Evolutionary conservation across 2,888 invertebrate species (phyloP).

Genomic region (Cryptocheilus praepositus): DNA sequence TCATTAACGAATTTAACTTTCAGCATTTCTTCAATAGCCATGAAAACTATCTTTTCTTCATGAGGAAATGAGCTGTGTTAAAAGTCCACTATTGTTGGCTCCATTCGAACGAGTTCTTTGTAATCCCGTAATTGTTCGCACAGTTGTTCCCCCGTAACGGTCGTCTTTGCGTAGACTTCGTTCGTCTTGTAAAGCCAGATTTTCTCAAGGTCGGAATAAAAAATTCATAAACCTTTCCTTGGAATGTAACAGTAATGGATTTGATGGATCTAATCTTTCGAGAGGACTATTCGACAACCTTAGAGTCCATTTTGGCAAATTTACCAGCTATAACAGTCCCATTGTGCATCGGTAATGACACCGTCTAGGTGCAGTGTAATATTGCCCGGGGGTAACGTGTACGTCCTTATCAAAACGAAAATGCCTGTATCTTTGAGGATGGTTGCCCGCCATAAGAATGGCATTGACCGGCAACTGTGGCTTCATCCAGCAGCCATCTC

Average conservation of each 20-base stretch:
- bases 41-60: conserved; percentile 85
- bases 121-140: conserved; percentile 85
- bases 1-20: conserved; percentile 58
- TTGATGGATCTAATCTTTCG: conserved; percentile 23
- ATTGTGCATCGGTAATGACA: conserved; percentile 68
- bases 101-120: conserved; percentile 86
- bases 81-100: conserved; percentile 95
- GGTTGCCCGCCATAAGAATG: conserved; percentile 69
- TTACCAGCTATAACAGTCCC: conserved; percentile 75
- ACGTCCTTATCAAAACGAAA: conserved; percentile 73
- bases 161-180: conserved; percentile 29
- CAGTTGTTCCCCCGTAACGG: conserved; percentile 75
- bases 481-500: conserved; percentile 94
- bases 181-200: conserved; percentile 62
- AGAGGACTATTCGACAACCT: conserved; percentile 36
- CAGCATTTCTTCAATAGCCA: conserved; percentile 71
- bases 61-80: conserved; percentile 86
- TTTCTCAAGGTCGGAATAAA: conserved; percentile 38
- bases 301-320: conserved; percentile 76
- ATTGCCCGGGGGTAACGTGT: conserved; percentile 66
- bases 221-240: conserved; percentile 56
- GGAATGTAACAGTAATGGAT: conserved; percentile 50
- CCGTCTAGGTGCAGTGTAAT: conserved; percentile 57
- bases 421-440: conserved; percentile 73
- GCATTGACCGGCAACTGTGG: conserved; percentile 36